Base-by-base conservation (phyloP, 2,797 vertebrate genomes). In the Gadopsis marmoratus region DNA sequence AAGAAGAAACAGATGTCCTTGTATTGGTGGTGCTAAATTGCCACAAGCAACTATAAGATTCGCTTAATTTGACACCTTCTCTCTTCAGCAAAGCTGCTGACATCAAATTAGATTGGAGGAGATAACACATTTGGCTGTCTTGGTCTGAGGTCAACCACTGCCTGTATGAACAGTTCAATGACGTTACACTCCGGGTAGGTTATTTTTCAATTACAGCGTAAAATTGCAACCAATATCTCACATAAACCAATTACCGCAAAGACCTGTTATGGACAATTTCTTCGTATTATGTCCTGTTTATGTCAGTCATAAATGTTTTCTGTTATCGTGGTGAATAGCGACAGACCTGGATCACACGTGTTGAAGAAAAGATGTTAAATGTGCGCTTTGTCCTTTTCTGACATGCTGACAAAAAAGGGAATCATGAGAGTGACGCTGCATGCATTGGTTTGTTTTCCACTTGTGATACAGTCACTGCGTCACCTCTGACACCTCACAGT, bases 101-200 rank as follows among this genome's bases (percentile, higher is more conserved):
- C 51, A 66, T 74, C 62, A 65, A 79, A 79, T 65, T 72, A 73
- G 56, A 58, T 71, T 35, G 26, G 69, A 80, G 48, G 9, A 55
- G 21, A 70, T 59, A 50, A 68, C 47, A 81, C 45, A 47, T 71
- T 68, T 23, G 41, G 8, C 26, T 64, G 33, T 53, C 70, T 48
- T 62, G 48, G 23, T 79, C 51, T 9, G 70, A 85, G 63, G 66
- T 74, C 63, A 74, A 58, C 3, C 17, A 4, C 23, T 21, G 59
- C 37, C 71, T 33, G 14, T 9, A 37, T 37, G 10, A 9, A 50
- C 8, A 43, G 39, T 35, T 69, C 13, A 59, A 41, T 23, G 39
- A 21, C 26, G 4, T 71, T 51, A 33, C n/a, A 55, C 26, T 63
- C 14, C 9, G 1, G 8, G n/a, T 23, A 37, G 35, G 35, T 56